Conservation (phyloP, 2,113 vertebrate genomes). For the Baryphthengus martii region DNA sequence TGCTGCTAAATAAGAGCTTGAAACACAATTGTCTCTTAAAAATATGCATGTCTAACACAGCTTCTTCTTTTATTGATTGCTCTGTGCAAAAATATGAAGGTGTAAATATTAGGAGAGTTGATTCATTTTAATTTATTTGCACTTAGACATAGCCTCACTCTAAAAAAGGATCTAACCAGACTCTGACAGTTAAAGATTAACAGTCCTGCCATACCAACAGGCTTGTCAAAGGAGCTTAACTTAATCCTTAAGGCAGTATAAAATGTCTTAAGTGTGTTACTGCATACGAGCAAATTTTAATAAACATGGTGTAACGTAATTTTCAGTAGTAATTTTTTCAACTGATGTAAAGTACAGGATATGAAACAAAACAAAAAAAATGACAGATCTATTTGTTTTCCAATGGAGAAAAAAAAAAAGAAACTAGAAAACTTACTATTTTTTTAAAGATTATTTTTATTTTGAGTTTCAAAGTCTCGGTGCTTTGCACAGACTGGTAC, state of each 20-base stretch:
- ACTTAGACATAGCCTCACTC: constrained; percentile 32
- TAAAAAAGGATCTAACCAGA: constrained; percentile 39
- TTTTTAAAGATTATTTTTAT: not conserved
- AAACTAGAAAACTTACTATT: not conserved
- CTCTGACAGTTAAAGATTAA: constrained; percentile 60
- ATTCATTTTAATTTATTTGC: constrained; percentile 52
- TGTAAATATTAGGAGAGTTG: constrained; percentile 30
- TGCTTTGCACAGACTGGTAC: not conserved
- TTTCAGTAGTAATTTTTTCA: not conserved
- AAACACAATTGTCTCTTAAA: constrained; percentile 22
- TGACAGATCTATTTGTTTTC: constrained; percentile 37
- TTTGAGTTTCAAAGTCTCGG: not conserved
- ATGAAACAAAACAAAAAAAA: not conserved
- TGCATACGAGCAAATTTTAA: constrained; percentile 27
- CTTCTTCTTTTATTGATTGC: constrained; percentile 31
- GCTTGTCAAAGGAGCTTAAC: constrained; percentile 61
- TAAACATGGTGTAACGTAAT: constrained; percentile 41
- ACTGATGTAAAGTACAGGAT: not conserved
- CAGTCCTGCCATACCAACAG: constrained; percentile 18
- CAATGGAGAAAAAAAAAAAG: not conserved
- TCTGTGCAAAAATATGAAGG: constrained; percentile 46
- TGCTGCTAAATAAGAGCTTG: not conserved
- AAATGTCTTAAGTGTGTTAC: constrained; percentile 45
- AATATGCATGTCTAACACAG: not conserved
- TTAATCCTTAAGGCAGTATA: constrained; percentile 52